Evolutionary conservation across 2,113 vertebrate species (phyloP).

Genomic region (Sardina pilchardus): DNA sequence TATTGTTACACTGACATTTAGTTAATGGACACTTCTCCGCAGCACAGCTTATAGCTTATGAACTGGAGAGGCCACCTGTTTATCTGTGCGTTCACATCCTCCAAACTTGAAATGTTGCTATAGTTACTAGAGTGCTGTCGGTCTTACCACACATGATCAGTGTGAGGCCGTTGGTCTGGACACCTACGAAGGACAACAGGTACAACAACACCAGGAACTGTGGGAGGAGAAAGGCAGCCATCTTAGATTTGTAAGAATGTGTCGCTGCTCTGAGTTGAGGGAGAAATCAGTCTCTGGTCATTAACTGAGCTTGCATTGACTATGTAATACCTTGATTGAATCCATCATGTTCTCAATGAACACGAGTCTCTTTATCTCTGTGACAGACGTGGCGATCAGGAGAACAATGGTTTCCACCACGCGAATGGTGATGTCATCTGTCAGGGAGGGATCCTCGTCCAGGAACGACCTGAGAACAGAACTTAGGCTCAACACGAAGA

Average conservation of each 20-base stretch:
- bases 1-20: background rate
- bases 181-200: conserved; percentile 82
- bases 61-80: background rate
- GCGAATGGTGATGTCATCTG: conserved; percentile 77
- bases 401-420: conserved; percentile 74
- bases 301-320: background rate
- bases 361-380: conserved; percentile 80
- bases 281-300: background rate
- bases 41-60: too few species aligned
- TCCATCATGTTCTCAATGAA: conserved; percentile 82
- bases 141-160: conserved; percentile 83
- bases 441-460: conserved; percentile 77
- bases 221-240: background rate
- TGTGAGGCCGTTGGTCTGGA: conserved; percentile 81
- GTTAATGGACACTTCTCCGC: background rate
- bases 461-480: conserved; percentile 72
- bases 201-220: conserved; percentile 86
- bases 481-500: conserved; percentile 16
- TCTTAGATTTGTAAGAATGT: background rate
- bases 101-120: background rate
- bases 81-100: background rate
- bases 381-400: conserved; percentile 65
- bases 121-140: background rate
- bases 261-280: background rate
- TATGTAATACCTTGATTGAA: conserved; percentile 81